These are phyloP conservation scores for Halichoeres trimaculatus DNA, from an alignment of 2,113 vertebrate genomes.

Conservation along the genomic window DNA sequence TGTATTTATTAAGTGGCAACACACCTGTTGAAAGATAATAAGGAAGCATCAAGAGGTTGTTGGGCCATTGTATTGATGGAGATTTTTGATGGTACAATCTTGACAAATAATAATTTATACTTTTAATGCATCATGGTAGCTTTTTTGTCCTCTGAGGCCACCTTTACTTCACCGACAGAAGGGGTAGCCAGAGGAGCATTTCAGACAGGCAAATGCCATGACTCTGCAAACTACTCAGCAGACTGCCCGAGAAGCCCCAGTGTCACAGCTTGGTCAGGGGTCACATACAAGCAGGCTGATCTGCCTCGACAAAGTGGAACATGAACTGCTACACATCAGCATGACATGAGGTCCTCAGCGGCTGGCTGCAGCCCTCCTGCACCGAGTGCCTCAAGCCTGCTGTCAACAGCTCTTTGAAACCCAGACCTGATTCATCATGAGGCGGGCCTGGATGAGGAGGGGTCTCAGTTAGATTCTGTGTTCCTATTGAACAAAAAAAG, in stretches of 20 bases:
- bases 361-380: slow-evolving; percentile 2
- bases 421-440: slow-evolving; percentile 43
- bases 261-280: slow-evolving; percentile 29
- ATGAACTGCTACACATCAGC: slow-evolving; percentile 45
- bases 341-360: slow-evolving; percentile 10
- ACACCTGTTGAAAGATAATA: no score
- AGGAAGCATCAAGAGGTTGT: no score
- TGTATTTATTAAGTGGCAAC: no score
- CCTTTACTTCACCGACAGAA: no score
- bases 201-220: slow-evolving; percentile 14
- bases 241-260: slow-evolving; percentile 8
- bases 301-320: slow-evolving; percentile 12
- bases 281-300: slow-evolving; percentile 26
- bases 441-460: slow-evolving; percentile 7
- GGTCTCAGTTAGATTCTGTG: background rate
- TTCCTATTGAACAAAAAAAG: slow-evolving; percentile 6
- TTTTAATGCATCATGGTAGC: no score
- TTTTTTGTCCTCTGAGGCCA: no score
- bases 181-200: background rate
- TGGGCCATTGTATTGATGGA: no score
- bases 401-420: slow-evolving; percentile 57
- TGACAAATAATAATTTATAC: no score
- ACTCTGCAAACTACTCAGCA: slow-evolving; percentile 16
- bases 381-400: slow-evolving; percentile 44
- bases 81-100: no score